Evolutionary conservation across 2,888 invertebrate genomes (phyloP), one percentile per base, ranked within the genome.

Genomic region (Drosophila ustulata): DNA sequence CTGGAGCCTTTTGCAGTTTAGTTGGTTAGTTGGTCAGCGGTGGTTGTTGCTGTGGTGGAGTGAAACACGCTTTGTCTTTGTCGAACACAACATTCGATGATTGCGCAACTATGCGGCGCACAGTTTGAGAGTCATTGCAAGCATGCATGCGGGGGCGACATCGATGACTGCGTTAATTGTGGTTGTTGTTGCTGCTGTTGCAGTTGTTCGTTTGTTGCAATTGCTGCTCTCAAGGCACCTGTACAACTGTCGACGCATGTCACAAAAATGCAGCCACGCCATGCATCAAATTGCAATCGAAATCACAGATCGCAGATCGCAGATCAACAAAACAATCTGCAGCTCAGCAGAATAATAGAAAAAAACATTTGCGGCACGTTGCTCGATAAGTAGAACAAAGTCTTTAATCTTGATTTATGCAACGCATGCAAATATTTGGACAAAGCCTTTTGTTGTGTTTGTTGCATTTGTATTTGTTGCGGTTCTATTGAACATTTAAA

Each of bases 1-100:
- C 45, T 50, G 13, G 34, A 6, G 30, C 25, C 47, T 51, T 69
- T 69, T 66, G 66, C 59, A 65, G 71, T 66, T 84, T 74, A 87
- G 75, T 89, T 84, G 85, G 89, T 85, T 85, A 85, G 85, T 89
- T 85, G 85, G 85, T 89, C 85, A 89, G 71, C 70, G 34, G 11
- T 28, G 72, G 52, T 8, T 39, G 39, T 4, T 53, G 41, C 41
- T 32, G 43, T 39, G 26, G 45, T 56, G 69, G 66, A 75, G 66
- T 66, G 61, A 59, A 71, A 75, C 66, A 71, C 64, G 75, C 75
- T 75, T 79, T 79, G 79, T 75, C 78, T 75, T 67, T 75, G 75
- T 63, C 56, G 53, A 74, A 53, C 53, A 64, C 68, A 71, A 41
- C 68, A 28, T 74, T 71, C 64, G 59, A 50, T 66, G 86, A 80